These are phyloP conservation scores for Tribolium freemani DNA, from an alignment of 2,888 invertebrate genomes.

Conservation along the genomic window DNA sequence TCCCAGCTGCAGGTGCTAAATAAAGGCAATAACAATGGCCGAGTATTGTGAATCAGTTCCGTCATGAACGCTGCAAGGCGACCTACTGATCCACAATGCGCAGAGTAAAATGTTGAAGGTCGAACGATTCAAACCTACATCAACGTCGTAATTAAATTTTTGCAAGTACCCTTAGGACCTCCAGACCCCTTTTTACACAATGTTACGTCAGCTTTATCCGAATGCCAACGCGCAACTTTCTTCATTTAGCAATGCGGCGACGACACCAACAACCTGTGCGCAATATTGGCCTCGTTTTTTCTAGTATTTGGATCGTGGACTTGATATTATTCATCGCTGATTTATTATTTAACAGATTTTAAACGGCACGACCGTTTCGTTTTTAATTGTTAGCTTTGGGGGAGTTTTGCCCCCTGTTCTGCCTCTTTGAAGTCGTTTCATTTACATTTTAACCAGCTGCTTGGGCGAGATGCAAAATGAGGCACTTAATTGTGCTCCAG, in stretches of 20 bases:
- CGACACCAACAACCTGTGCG: neutral
- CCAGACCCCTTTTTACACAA: neutral
- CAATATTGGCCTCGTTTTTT: neutral
- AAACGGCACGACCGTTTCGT: neutral
- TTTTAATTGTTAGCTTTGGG: neutral
- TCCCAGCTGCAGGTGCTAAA: slow-evolving; percentile 19
- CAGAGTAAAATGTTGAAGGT: slow-evolving; percentile 40
- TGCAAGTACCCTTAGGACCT: neutral
- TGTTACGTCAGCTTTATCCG: neutral
- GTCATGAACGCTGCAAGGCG: slow-evolving; percentile 35
- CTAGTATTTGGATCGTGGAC: neutral
- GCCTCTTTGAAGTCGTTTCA: neutral
- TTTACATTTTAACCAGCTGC: neutral
- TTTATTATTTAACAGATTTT: neutral
- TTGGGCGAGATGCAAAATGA: neutral
- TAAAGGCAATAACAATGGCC: slow-evolving; percentile 17
- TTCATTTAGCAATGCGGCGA: neutral
- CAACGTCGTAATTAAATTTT: slow-evolving; percentile 16
- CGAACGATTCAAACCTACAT: neutral
- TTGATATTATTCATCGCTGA: neutral
- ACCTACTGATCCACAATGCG: slow-evolving; percentile 45
- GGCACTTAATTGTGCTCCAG: neutral
- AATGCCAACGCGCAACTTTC: neutral
- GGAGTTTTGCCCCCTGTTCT: neutral
- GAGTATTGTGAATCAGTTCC: slow-evolving; percentile 35